Evolutionary conservation across 2,888 invertebrate genomes (phyloP).

Genomic region (Cephus sareptanus): DNA sequence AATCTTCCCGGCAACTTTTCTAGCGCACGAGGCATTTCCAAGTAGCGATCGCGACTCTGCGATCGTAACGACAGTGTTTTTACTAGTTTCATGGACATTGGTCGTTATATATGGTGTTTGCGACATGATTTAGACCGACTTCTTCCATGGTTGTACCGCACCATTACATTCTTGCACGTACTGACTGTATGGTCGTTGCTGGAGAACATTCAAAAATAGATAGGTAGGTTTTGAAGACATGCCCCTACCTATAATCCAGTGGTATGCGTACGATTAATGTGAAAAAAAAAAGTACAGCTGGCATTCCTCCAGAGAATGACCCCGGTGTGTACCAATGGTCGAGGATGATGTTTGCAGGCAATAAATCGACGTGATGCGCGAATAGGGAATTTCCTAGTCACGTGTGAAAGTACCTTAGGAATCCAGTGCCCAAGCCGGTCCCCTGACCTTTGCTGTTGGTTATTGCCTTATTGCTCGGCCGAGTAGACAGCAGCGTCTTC

Average conservation of each 20-base stretch:
- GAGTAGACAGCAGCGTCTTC: conserved; percentile 28
- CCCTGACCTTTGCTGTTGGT: conserved; percentile 52
- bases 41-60: not conserved
- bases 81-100: not conserved
- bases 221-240: not conserved
- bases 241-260: not conserved
- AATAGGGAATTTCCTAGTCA: conserved; percentile 60
- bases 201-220: not conserved
- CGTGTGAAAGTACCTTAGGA: conserved; percentile 63
- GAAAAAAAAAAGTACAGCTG: not conserved
- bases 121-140: not conserved
- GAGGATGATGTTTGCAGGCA: conserved; percentile 33
- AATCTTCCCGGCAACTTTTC: not conserved
- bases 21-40: not conserved
- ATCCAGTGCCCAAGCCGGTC: conserved; percentile 55
- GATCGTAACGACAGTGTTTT: not conserved
- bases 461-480: conserved; percentile 20
- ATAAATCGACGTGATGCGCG: conserved; percentile 40
- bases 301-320: conserved; percentile 5
- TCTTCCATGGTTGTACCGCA: not conserved
- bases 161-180: not conserved
- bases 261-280: not conserved
- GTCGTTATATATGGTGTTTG: not conserved
- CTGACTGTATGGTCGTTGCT: not conserved
- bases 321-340: conserved; percentile 12